Evolutionary conservation across 1,140 invertebrate species (phyloP).

Genomic region (Charaxes varanes): DNA sequence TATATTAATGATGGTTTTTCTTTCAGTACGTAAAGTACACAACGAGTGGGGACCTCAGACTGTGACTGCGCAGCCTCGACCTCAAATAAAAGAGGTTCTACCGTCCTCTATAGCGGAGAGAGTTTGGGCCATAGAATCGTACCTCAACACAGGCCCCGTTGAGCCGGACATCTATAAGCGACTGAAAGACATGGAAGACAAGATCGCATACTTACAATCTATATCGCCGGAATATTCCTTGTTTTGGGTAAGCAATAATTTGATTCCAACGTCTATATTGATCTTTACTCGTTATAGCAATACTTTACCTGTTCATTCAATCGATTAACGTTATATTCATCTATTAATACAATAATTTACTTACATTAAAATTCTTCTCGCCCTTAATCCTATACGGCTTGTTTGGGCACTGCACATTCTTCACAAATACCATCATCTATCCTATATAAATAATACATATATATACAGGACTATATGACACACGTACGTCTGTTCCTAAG

Average conservation of each 20-base stretch:
- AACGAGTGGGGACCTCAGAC: slow-evolving; percentile 66
- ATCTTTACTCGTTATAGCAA: neutral
- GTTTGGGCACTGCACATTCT: too few relatives aligned
- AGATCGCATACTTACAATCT: slow-evolving; percentile 78
- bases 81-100: slow-evolving; percentile 14
- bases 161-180: slow-evolving; percentile 77
- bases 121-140: slow-evolving; percentile 38
- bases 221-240: slow-evolving; percentile 82
- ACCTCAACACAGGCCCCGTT: slow-evolving; percentile 66
- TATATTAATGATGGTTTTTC: too few relatives aligned
- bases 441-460: too few relatives aligned
- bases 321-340: too few relatives aligned
- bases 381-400: too few relatives aligned
- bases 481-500: too few relatives aligned
- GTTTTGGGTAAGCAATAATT: slow-evolving; percentile 74
- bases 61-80: slow-evolving; percentile 10
- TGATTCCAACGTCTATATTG: neutral
- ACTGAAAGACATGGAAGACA: slow-evolving; percentile 80
- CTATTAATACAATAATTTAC: too few relatives aligned
- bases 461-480: too few relatives aligned
- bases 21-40: slow-evolving; percentile 48
- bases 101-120: slow-evolving; percentile 43
- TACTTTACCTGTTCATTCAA: too few relatives aligned
- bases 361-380: too few relatives aligned
- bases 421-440: too few relatives aligned